These are phyloP conservation scores for Phyllotreta striolata DNA, from an alignment of 2,888 invertebrate species.

Conservation along the genomic window DNA sequence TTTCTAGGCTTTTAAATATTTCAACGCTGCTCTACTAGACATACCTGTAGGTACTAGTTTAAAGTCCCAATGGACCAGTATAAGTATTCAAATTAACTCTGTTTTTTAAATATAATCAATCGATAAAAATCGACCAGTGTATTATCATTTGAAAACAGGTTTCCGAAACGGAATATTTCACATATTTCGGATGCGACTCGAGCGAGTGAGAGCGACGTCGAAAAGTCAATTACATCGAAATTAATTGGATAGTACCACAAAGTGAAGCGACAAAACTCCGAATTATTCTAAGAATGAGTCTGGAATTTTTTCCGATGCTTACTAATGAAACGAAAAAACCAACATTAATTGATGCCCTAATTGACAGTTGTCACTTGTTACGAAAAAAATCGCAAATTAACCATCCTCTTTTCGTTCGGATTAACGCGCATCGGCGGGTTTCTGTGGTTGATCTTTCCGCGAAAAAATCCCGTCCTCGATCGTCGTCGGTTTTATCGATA, in stretches of 20 bases:
- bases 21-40: too few species aligned
- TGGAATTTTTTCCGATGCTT: conserved; percentile 42
- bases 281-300: conserved; percentile 47
- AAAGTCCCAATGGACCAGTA: too few species aligned
- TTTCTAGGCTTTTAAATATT: too few species aligned
- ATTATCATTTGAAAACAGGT: conserved; percentile 12
- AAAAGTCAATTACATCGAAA: conserved; percentile 58
- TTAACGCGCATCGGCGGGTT: conserved; percentile 26
- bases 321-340: conserved; percentile 48
- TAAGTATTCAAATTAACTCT: too few species aligned
- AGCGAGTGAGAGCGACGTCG: conserved; percentile 43
- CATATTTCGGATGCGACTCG: conserved; percentile 40
- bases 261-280: conserved; percentile 45
- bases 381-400: conserved; percentile 27
- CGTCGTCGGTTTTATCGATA: too few species aligned
- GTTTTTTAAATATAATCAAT: too few species aligned
- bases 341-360: conserved; percentile 42
- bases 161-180: conserved; percentile 40
- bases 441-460: conserved; percentile 5
- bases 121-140: too few species aligned
- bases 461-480: too few species aligned
- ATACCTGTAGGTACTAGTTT: too few species aligned
- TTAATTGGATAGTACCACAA: conserved; percentile 56
- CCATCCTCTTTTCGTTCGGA: conserved; percentile 21
- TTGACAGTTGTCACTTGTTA: conserved; percentile 33